Conservation (phyloP, 2,797 vertebrate species). For the Enteromius trimaculatus region DNA sequence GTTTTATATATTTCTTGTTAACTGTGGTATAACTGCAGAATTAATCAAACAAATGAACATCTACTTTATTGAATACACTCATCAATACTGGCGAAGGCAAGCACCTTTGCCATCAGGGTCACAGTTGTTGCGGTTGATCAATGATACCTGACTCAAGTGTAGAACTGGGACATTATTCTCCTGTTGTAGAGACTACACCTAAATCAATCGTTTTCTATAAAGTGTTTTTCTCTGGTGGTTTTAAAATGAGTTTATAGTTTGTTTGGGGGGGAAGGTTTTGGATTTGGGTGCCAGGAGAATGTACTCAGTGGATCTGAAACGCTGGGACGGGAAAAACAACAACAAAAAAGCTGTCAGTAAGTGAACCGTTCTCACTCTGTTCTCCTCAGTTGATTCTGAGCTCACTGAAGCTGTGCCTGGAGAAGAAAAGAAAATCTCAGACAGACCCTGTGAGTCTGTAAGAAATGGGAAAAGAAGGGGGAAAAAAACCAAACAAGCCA, state of each 20-base stretch:
- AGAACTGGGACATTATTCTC: neutral
- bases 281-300: neutral
- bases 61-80: constrained; percentile 1
- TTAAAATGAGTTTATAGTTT: neutral
- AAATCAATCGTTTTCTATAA: constrained; percentile 4
- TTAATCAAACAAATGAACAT: neutral
- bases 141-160: neutral
- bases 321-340: neutral
- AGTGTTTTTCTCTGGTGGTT: constrained; percentile 4
- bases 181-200: neutral
- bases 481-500: neutral
- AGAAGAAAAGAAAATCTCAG: neutral
- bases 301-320: neutral
- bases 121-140: neutral
- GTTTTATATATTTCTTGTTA: neutral
- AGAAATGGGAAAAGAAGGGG: neutral
- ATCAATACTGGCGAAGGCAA: neutral
- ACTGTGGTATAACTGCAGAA: neutral
- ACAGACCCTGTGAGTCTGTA: neutral
- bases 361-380: neutral
- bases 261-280: too few species aligned
- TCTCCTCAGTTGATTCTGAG: neutral
- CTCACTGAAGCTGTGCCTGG: neutral
- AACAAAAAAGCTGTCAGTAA: neutral
- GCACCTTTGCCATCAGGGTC: neutral